Conservation (phyloP, 2,797 vertebrate genomes). For the Eospalax fontanierii region DNA sequence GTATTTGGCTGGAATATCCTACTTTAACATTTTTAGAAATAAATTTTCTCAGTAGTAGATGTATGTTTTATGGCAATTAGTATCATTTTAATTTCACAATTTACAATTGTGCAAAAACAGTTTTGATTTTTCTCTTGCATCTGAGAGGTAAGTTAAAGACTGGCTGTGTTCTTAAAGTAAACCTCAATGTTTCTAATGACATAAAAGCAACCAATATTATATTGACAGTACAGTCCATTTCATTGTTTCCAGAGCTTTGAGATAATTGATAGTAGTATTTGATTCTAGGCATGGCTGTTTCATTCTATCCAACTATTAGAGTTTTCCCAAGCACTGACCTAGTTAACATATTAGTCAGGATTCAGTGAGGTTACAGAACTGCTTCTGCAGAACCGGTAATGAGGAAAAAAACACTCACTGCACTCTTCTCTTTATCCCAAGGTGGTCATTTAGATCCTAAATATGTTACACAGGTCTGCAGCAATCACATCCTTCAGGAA, state of each 20-base stretch:
- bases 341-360: not conserved
- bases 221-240: not conserved
- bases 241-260: not conserved
- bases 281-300: not conserved
- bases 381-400: not conserved
- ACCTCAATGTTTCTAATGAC: not conserved
- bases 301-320: not conserved
- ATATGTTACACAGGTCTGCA: not conserved
- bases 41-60: not conserved
- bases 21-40: not conserved
- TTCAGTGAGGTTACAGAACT: not conserved
- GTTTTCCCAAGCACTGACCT: not conserved
- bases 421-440: not conserved
- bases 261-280: not conserved
- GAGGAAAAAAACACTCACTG: not conserved
- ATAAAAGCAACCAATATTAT: not conserved
- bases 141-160: conserved; percentile 1
- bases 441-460: not conserved
- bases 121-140: not conserved
- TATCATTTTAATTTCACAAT: conserved; percentile 16
- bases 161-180: not conserved
- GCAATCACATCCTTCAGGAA: not conserved
- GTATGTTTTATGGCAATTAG: not conserved
- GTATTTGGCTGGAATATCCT: conserved; percentile 1
- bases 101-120: not conserved